phyloP scores from a whole-genome alignment of 37 sponge, comb jelly and placozoan genomes.

The Hormiphora californensis region DNA sequence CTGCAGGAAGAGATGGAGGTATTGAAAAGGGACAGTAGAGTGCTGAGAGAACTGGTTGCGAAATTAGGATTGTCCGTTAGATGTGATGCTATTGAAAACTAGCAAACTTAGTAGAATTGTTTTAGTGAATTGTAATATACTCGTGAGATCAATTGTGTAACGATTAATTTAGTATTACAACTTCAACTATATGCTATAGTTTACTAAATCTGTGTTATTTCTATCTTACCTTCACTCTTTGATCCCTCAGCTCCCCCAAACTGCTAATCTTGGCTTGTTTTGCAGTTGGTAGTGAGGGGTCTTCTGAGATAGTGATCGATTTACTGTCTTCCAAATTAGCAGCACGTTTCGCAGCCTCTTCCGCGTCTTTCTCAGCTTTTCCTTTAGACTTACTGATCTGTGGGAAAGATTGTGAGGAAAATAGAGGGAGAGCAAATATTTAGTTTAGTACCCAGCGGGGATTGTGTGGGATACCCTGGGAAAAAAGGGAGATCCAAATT shows the following conservation, averaged over 20 bases:
- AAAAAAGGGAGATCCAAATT: background rate
- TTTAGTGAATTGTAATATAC: too few relatives aligned
- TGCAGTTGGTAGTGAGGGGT: slow-evolving; percentile 71
- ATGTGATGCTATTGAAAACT: too few relatives aligned
- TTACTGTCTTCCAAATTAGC: slow-evolving; percentile 84
- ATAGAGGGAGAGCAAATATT: background rate
- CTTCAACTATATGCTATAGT: too few relatives aligned
- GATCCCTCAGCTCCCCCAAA: background rate
- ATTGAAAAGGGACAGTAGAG: too few relatives aligned
- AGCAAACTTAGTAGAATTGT: too few relatives aligned
- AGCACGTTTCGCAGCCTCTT: slow-evolving; percentile 69
- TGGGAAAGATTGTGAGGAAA: too few relatives aligned
- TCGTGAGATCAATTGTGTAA: too few relatives aligned
- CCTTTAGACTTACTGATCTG: background rate
- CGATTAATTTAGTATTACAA: too few relatives aligned
- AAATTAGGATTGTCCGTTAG: too few relatives aligned
- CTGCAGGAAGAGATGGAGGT: too few relatives aligned
- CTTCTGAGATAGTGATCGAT: slow-evolving; percentile 63
- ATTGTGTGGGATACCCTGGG: background rate
- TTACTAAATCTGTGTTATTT: too few relatives aligned
- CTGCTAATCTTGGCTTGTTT: slow-evolving; percentile 33
- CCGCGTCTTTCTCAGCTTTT: slow-evolving; percentile 57
- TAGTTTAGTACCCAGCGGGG: background rate
- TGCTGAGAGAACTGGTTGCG: too few relatives aligned
- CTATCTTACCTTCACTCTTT: slow-evolving; percentile 32